Evolutionary conservation across 2,113 vertebrate genomes (phyloP).

Genomic region (Pachyramphus minor): DNA sequence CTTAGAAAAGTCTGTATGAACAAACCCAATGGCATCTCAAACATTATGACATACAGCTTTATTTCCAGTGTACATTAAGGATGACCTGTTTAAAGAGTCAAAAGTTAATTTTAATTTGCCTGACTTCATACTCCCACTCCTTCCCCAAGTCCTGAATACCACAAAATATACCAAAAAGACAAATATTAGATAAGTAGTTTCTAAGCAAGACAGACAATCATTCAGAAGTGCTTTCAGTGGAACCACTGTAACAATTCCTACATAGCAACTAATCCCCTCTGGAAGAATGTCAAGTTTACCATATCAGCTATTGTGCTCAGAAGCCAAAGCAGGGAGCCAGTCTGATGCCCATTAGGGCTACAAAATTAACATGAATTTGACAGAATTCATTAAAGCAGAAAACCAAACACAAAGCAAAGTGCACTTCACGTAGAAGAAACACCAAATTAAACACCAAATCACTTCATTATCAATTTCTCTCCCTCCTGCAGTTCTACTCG

Average conservation of each 20-base stretch:
- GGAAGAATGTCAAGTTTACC: background rate
- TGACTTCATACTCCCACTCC: background rate
- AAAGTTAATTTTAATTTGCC: background rate
- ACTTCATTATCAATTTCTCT: background rate
- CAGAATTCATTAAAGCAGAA: background rate
- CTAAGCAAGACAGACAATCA: background rate
- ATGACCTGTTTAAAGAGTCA: background rate
- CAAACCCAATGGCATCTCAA: background rate
- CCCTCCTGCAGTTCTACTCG: background rate
- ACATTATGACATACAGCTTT: background rate
- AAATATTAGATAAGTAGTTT: background rate
- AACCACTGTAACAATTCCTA: background rate
- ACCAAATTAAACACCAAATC: background rate
- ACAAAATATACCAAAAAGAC: background rate
- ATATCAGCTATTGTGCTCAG: background rate
- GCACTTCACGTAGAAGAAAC: background rate
- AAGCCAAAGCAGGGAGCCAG: background rate
- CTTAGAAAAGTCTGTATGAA: background rate
- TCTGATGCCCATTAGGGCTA: background rate
- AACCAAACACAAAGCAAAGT: background rate
- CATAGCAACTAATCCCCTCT: background rate
- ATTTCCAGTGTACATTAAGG: background rate
- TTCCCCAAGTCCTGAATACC: background rate
- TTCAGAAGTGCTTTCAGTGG: background rate
- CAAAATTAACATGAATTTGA: background rate